Percentiles rank a stretch among this genome's conserved stretches.
These are phyloP conservation scores for Drosophila merina DNA, from an alignment of 2,888 invertebrate genomes.

Conservation along the genomic window DNA sequence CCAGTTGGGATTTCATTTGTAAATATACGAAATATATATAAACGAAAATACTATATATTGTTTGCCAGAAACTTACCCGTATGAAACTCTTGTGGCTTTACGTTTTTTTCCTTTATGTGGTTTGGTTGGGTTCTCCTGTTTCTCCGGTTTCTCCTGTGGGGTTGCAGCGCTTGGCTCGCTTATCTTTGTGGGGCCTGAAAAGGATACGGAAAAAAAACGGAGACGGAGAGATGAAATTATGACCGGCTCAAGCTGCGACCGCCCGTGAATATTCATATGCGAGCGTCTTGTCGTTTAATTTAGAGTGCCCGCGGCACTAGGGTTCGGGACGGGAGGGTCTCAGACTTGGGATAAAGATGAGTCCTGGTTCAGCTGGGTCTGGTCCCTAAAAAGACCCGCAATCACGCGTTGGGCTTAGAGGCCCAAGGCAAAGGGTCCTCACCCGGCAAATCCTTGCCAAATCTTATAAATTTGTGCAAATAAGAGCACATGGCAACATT, in stretches of 20 bases:
- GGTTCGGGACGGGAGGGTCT: not conserved
- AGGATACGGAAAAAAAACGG: not conserved
- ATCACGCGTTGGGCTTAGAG: constrained; percentile 11
- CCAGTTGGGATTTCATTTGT: constrained; percentile 11
- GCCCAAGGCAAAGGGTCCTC: constrained; percentile 15
- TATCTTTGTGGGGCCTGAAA: constrained; percentile 35
- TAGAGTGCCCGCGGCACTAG: constrained; percentile 20
- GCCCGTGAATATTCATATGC: constrained; percentile 38
- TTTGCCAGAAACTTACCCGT: constrained; percentile 41
- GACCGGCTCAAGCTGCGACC: constrained; percentile 26
- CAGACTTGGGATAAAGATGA: constrained; percentile 1
- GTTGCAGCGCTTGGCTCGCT: not conserved
- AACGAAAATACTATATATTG: not conserved
- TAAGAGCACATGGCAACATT: not conserved
- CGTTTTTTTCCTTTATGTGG: constrained; percentile 1
- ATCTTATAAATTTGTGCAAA: constrained; percentile 3
- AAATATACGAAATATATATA: not conserved
- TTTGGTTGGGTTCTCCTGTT: not conserved
- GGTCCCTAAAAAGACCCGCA: constrained; percentile 9
- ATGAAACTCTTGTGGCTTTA: constrained; percentile 13
- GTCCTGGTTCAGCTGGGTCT: constrained; percentile 12
- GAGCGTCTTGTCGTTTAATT: constrained; percentile 41
- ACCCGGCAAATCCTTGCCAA: not conserved
- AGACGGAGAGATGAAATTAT: constrained; percentile 21
- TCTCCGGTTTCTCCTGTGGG: not conserved